Evolutionary conservation across 1,140 invertebrate genomes (phyloP).

Genomic region (Daktulosphaira vitifoliae): DNA sequence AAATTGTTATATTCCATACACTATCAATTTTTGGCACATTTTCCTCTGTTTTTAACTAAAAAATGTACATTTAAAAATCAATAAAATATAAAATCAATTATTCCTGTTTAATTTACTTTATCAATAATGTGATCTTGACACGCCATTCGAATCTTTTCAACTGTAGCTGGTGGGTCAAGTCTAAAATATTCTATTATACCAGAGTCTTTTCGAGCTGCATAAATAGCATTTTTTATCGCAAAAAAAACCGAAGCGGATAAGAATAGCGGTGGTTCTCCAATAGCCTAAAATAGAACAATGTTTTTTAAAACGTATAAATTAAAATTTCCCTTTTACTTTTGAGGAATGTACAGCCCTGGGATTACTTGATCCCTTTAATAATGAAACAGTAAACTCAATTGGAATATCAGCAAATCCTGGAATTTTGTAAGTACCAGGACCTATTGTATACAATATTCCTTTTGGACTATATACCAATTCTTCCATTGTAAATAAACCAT

Average conservation of each 20-base stretch:
- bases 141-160: constrained; percentile 80
- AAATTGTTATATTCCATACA: no score
- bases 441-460: constrained; percentile 70
- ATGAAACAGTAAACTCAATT: constrained; percentile 80
- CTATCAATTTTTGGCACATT: no score
- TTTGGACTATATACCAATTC: constrained; percentile 76
- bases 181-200: constrained; percentile 55
- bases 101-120: constrained; percentile 32
- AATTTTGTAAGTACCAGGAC: constrained; percentile 89
- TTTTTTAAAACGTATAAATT: not conserved
- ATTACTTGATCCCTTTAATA: constrained; percentile 80
- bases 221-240: constrained; percentile 76
- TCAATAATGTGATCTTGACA: constrained; percentile 72
- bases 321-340: constrained; percentile 56
- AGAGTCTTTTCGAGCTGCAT: constrained; percentile 61
- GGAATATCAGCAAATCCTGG: constrained; percentile 86
- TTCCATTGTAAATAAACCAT: constrained; percentile 84
- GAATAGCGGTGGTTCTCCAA: constrained; percentile 73
- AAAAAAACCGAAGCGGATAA: constrained; percentile 77
- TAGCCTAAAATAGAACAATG: constrained; percentile 55
- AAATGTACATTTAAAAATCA: no score
- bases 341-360: constrained; percentile 87
- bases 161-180: constrained; percentile 78
- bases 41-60: no score
- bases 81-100: no score